Conservation (phyloP, 2,113 vertebrate species). For the Oncorhynchus tshawytscha region DNA sequence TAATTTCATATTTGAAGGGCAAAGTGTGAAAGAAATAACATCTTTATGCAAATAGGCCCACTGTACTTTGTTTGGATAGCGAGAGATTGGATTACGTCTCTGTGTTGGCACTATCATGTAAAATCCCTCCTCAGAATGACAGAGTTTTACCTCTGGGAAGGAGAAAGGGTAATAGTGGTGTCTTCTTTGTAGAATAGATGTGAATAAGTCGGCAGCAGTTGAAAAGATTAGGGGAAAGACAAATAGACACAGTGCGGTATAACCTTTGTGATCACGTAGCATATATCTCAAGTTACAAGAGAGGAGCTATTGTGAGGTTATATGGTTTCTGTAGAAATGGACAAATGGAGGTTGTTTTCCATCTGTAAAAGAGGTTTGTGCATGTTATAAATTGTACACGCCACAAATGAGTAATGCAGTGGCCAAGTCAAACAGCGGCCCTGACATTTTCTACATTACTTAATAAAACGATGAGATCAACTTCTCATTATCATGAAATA, state of each 20-base stretch:
- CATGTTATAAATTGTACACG: neutral
- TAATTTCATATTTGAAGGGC: constrained; percentile 40
- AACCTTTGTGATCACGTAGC: neutral
- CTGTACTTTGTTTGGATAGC: constrained; percentile 45
- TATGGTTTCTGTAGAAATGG: neutral
- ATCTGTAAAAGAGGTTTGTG: neutral
- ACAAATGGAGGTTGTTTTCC: neutral
- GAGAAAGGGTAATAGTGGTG: constrained; percentile 27
- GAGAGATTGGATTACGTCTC: constrained; percentile 49
- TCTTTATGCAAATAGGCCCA: constrained; percentile 49
- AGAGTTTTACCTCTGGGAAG: constrained; percentile 23
- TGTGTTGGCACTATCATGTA: constrained; percentile 36
- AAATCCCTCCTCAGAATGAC: constrained; percentile 48
- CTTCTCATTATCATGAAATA: constrained; percentile 17
- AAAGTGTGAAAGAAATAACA: constrained; percentile 25
- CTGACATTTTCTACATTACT: constrained; percentile 12
- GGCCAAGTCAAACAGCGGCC: neutral
- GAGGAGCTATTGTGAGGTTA: neutral
- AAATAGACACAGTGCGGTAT: neutral
- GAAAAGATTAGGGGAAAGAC: constrained; percentile 4
- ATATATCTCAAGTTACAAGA: neutral
- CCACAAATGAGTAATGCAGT: neutral
- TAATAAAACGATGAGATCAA: constrained; percentile 18
- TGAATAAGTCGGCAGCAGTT: neutral
- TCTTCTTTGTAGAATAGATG: constrained; percentile 6